A percentile compares a stretch with the other conserved stretches of the same genome.
Conservation (phyloP, 2,888 invertebrate species). For the Scrobipalpa costella region DNA sequence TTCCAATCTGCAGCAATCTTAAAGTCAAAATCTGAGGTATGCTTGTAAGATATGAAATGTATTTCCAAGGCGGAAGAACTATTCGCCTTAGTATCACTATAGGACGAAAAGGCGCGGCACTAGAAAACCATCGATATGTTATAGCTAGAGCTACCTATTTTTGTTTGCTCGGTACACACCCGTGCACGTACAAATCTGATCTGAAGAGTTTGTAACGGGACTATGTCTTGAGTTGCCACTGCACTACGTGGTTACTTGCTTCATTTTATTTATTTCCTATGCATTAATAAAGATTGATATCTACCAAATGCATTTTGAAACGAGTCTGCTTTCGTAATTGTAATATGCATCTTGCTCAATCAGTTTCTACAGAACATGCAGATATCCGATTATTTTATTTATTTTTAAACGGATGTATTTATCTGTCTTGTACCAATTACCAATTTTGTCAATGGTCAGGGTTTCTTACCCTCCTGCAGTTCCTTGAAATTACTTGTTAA, state of each 20-base stretch:
- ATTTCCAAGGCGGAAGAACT: conserved; percentile 15
- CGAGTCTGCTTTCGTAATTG: not conserved
- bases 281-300: not conserved
- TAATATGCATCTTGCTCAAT: not conserved
- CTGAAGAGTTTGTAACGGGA: conserved; percentile 53
- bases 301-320: not conserved
- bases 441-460: too few relatives aligned
- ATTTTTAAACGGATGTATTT: too few relatives aligned
- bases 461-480: too few relatives aligned
- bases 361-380: not conserved
- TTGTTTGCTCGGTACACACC: conserved; percentile 28
- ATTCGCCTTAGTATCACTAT: not conserved
- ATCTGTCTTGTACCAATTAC: too few relatives aligned
- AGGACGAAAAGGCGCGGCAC: conserved; percentile 2
- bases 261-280: conserved; percentile 2
- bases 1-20: not conserved
- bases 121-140: conserved; percentile 14
- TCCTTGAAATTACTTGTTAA: too few relatives aligned
- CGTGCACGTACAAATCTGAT: conserved; percentile 36
- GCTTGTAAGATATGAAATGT: not conserved
- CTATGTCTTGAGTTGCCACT: conserved; percentile 42
- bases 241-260: conserved; percentile 18
- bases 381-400: not conserved
- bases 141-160: conserved; percentile 21
- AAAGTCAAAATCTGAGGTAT: not conserved